Conservation (phyloP, 2,113 vertebrate genomes). For the Casuarius casuarius region DNA sequence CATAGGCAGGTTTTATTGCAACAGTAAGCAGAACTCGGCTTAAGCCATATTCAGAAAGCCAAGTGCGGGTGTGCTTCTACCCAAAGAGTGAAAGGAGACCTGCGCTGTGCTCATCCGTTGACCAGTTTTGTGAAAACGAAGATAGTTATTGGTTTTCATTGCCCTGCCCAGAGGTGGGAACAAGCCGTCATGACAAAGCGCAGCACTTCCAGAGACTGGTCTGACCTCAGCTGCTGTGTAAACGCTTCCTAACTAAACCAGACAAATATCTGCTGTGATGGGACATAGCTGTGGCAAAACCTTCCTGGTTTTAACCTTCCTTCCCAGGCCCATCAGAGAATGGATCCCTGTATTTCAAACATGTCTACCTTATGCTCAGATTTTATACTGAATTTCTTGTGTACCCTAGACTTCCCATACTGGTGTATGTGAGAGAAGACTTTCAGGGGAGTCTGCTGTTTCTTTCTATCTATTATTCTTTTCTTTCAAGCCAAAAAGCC, state of each 20-base stretch:
- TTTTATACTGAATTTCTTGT: not conserved
- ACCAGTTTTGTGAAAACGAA: not conserved
- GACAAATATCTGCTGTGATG: not conserved
- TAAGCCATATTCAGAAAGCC: not conserved
- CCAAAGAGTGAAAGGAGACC: not conserved
- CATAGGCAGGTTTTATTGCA: not conserved
- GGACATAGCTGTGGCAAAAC: not conserved
- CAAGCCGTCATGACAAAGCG: not conserved
- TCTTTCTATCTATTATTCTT: not conserved
- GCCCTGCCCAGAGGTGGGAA: not conserved
- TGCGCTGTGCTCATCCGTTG: not conserved
- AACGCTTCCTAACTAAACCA: not conserved
- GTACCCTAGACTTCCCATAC: not conserved
- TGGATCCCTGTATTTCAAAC: not conserved
- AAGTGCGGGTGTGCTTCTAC: fast-evolving
- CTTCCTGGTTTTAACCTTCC: not conserved
- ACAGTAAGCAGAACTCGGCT: not conserved
- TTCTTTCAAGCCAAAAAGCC: not conserved
- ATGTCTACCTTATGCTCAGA: not conserved
- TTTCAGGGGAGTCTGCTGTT: not conserved
- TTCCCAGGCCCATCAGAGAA: not conserved
- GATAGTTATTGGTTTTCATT: not conserved
- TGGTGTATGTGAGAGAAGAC: not conserved
- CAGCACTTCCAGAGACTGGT: not conserved
- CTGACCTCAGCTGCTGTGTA: not conserved